Evolutionary conservation across 2,113 vertebrate genomes (phyloP), one percentile per base, ranked within the genome.

Genomic region (Megaceryle torquata): DNA sequence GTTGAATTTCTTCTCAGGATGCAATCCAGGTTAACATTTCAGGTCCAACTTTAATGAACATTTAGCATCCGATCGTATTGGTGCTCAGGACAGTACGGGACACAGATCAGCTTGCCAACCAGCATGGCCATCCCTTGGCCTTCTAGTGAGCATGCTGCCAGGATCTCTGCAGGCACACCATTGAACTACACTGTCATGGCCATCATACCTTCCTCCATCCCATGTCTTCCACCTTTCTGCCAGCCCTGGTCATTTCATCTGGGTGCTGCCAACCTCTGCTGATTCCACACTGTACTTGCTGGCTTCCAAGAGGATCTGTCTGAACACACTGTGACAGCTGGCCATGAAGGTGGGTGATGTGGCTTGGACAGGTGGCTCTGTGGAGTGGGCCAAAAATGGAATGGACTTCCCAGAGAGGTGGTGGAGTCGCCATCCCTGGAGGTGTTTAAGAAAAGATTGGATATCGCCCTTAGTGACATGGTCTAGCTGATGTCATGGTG

Each of bases 301-400:
- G 43, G n/a, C 35, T 88, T 29, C 59, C 70, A 18, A 35, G 33
- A 72, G 53, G 28, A 4, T 41, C 41, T 21, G 9, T 11, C 39
- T 50, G n/a, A 67, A 68, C 15, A 24, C 0, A 0, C 25, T n/a
- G 61, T 0, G 2, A 10, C 26, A 37, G 20, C 57, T 59, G 54
- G 6, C 35, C 1, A 1, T 41, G 37, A 28, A 44, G 5, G 0
- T 57, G 53, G 19, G 11, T 1, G 4, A 13, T 3, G 3, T 21
- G 53, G 44, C n/a, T 48, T 51, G 33, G 51, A 14, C 25, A n/a
- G 1, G 4, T 26, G 13, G 12, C 24, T 60, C 35, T 63, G 82
- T n/a, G 63, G 41, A 69, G 31, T 15, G 33, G 35, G 29, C 20
- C 65, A 93, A 41, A 10, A 41, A 41, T 41, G 39, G 39, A 41